A percentile compares a stretch with the other conserved stretches of the same genome.
These are phyloP conservation scores for Echeneis naucrates DNA, from an alignment of 2,797 vertebrate species.

Conservation along the genomic window DNA sequence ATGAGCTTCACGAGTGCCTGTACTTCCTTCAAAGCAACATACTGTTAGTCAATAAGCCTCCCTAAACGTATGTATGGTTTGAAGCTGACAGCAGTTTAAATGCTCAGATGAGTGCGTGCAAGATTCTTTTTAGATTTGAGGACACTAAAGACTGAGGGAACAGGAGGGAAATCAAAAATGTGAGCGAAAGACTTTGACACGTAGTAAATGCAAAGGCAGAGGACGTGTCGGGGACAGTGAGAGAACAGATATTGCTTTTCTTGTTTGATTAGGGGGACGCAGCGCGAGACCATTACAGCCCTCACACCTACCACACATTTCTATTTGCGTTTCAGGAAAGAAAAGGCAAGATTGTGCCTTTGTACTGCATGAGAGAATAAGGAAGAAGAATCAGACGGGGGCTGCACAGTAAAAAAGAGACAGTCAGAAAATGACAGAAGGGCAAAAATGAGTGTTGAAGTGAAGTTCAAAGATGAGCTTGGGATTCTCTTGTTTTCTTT, in stretches of 20 bases:
- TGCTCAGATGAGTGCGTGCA: constrained; percentile 28
- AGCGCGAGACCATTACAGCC: constrained; percentile 18
- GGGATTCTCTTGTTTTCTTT: constrained; percentile 18
- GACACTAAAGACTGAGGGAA: constrained; percentile 19
- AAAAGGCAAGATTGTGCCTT: constrained; percentile 16
- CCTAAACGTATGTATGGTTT: constrained; percentile 17
- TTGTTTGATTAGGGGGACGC: constrained; percentile 32
- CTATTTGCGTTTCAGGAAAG: constrained; percentile 28
- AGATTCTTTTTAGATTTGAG: constrained; percentile 31
- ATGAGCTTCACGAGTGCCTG: constrained; percentile 30
- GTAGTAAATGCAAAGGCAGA: constrained; percentile 24
- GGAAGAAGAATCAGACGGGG: constrained; percentile 7
- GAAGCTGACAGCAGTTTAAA: constrained; percentile 57
- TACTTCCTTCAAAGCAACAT: constrained; percentile 29
- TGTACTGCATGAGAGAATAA: background rate
- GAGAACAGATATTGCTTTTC: constrained; percentile 29
- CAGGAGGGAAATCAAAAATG: background rate
- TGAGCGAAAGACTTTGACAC: constrained; percentile 1
- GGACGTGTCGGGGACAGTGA: constrained; percentile 18
- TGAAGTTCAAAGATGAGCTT: constrained; percentile 20
- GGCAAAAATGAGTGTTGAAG: background rate
- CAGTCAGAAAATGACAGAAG: constrained; percentile 10
- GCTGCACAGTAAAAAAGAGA: constrained; percentile 10
- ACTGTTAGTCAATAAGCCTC: constrained; percentile 20
- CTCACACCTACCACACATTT: constrained; percentile 29